Percentiles rank a stretch among this genome's conserved stretches.
Conservation (phyloP, 2,797 vertebrate genomes). For the Rhinichthys osculus region DNA sequence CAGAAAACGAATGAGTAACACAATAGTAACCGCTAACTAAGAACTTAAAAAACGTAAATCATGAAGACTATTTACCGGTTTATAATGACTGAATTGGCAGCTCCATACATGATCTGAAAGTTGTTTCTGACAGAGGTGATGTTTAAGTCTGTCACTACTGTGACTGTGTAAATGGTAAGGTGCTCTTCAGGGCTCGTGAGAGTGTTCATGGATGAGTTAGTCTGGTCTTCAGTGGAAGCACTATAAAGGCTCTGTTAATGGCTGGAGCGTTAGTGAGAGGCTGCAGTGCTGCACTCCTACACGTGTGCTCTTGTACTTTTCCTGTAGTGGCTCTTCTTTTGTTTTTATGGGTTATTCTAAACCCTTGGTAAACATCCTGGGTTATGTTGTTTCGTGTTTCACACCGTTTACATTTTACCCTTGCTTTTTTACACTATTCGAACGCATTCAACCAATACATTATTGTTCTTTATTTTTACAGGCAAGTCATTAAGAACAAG, state of each 20-base stretch:
- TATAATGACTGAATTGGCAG: not conserved
- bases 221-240: constrained; percentile 37
- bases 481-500: no score
- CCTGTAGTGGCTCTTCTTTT: not conserved
- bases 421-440: not conserved
- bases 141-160: constrained; percentile 16
- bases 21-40: not conserved
- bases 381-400: not conserved
- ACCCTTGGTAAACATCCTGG: not conserved
- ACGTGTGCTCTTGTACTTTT: not conserved
- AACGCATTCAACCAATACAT: not conserved
- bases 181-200: constrained; percentile 20
- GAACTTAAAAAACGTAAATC: not conserved
- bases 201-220: constrained; percentile 22
- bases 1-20: not conserved
- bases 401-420: not conserved
- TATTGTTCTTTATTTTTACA: not conserved
- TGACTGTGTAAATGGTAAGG: constrained; percentile 26
- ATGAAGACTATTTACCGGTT: not conserved
- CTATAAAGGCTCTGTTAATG: constrained; percentile 49
- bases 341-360: not conserved
- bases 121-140: constrained; percentile 23
- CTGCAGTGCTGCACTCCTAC: constrained; percentile 41
- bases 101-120: not conserved
- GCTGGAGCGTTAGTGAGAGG: constrained; percentile 32